phyloP scores from a whole-genome alignment of 37 sponge, comb jelly and placozoan species.

The Chondrilla cf. caribensis region DNA sequence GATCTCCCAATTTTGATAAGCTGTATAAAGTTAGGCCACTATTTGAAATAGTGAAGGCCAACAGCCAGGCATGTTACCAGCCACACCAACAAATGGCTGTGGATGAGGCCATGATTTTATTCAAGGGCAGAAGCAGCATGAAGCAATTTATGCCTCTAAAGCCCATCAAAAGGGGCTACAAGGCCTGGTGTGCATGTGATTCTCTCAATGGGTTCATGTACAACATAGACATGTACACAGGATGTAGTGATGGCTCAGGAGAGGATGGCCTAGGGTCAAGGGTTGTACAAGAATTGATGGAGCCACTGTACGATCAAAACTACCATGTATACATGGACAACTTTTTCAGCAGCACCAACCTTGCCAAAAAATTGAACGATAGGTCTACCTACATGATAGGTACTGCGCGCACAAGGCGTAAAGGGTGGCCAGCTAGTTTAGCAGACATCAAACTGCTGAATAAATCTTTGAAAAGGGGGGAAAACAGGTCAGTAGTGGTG shows the following conservation, averaged over 20 bases:
- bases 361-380: background rate
- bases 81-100: background rate
- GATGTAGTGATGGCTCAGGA: background rate
- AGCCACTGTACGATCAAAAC: background rate
- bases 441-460: background rate
- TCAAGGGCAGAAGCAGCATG: background rate
- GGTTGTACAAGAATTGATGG: background rate
- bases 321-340: constrained; percentile 21
- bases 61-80: background rate
- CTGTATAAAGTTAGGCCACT: constrained; percentile 1
- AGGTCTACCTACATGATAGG: background rate
- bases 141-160: constrained; percentile 2
- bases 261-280: background rate
- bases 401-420: background rate
- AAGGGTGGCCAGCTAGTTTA: background rate
- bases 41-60: background rate
- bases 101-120: constrained; percentile 10
- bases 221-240: background rate
- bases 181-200: background rate
- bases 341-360: background rate
- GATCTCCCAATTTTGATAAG: background rate
- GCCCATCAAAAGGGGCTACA: constrained; percentile 3
- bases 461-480: background rate
- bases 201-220: background rate
- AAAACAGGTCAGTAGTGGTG: background rate